These are phyloP conservation scores for Vanessa cardui DNA, from an alignment of 2,888 invertebrate species.

Conservation along the genomic window DNA sequence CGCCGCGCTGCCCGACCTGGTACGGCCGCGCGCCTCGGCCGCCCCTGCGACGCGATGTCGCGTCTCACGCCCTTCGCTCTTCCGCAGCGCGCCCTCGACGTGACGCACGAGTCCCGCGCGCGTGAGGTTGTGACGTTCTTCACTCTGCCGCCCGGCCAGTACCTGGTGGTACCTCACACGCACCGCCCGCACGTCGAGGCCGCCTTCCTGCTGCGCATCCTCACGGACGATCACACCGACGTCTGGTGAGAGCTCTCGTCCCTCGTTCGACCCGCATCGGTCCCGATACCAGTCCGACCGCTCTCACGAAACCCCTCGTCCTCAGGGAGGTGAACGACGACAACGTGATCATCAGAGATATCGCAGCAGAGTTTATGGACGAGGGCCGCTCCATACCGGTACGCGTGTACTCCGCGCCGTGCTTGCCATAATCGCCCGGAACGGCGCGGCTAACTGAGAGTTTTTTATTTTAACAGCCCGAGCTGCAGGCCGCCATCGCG, in stretches of 20 bases:
- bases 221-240: constrained; percentile 88
- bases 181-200: constrained; percentile 86
- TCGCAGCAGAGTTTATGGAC: constrained; percentile 83
- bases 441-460: not conserved
- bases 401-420: constrained; percentile 36
- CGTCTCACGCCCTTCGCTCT: not conserved
- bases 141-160: constrained; percentile 88
- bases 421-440: not conserved
- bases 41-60: no score
- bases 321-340: constrained; percentile 89
- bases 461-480: constrained; percentile 27
- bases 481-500: constrained; percentile 39
- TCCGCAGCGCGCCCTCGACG: constrained; percentile 83
- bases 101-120: constrained; percentile 85
- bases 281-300: no score
- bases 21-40: not conserved
- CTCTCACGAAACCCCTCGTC: not conserved
- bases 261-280: not conserved
- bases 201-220: constrained; percentile 87
- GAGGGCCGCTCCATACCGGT: constrained; percentile 81
- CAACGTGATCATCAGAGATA: constrained; percentile 86
- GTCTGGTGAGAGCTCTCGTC: constrained; percentile 82
- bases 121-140: constrained; percentile 89
- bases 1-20: constrained; percentile 33
- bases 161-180: constrained; percentile 88